phyloP scores from a whole-genome alignment of 2,888 invertebrate species.

The Drosophila subquinaria region DNA sequence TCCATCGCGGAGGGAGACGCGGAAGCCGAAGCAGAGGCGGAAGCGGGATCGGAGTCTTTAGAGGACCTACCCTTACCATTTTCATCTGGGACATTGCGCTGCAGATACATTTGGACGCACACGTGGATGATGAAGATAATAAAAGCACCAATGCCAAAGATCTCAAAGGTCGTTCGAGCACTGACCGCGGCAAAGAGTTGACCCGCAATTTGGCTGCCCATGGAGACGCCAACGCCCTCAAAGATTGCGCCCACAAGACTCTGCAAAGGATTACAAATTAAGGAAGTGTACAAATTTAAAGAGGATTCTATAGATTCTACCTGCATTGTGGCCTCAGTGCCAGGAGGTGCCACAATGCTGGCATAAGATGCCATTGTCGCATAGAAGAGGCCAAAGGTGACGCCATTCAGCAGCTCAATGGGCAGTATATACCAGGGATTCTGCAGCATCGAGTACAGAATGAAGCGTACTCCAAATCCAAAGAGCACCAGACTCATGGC shows the following conservation, averaged over 20 bases:
- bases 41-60: constrained; percentile 34
- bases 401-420: constrained; percentile 94
- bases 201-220: constrained; percentile 93
- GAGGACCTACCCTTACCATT: constrained; percentile 76
- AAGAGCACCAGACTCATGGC: constrained; percentile 93
- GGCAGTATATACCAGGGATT: constrained; percentile 95
- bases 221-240: constrained; percentile 93
- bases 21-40: constrained; percentile 27
- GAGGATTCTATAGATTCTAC: constrained; percentile 83
- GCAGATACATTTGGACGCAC: constrained; percentile 86
- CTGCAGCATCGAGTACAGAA: constrained; percentile 91
- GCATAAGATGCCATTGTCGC: constrained; percentile 96
- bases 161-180: constrained; percentile 89
- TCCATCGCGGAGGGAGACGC: constrained; percentile 14
- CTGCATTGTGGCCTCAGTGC: constrained; percentile 95
- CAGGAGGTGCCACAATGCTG: constrained; percentile 92
- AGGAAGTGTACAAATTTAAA: neutral
- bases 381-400: constrained; percentile 95
- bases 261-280: constrained; percentile 83
- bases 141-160: constrained; percentile 90
- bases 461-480: constrained; percentile 92
- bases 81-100: constrained; percentile 67
- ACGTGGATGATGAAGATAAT: constrained; percentile 88
- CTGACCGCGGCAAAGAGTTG: constrained; percentile 88
- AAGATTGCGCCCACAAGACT: constrained; percentile 94